Evolutionary conservation across 2,113 vertebrate genomes (phyloP), one percentile per base, ranked within the genome.

Genomic region (Labeo rohita): DNA sequence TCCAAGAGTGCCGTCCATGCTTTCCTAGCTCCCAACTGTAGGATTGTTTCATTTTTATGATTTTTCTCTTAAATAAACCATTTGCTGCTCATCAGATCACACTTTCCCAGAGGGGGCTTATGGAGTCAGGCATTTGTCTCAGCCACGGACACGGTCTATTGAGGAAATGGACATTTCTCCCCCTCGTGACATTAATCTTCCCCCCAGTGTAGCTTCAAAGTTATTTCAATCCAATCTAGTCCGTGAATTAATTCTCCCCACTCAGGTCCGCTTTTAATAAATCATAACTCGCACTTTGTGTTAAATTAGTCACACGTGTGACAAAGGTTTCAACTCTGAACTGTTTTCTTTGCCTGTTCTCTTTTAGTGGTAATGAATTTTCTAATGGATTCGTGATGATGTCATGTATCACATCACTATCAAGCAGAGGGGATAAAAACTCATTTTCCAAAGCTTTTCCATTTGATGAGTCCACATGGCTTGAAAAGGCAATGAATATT

Each of bases 231-330:
- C 52, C 76, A 73, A 76, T 86, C 65, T 81, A 79, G 83, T 72
- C 83, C 45, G 21, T 36, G 73, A 82, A 87, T 85, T 75, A 81
- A 84, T 90, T 87, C 43, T 76, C 47, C 81, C 73, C 83, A 54
- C 73, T 83, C 79, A 85, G 15, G 56, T 28, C 3, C 13, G 9
- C 78, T 18, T 80, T 61, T 68, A 85, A 85, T 84, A 88, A 52
- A 76, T 79, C 81, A 88, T 86, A 74, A 86, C 68, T 47, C n/a
- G 8, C 23, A 79, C 68, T 50, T 11, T 82, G 13, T 21, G 75
- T 87, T 78, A 73, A 74, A 28, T 21, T 49, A n/a, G 36, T 65
- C 65, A 83, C 61, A 8, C 7, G 54, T 50, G 50, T 45, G 43
- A 63, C 80, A 68, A 72, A 56, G 36, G 36, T 66, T 68, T 56